Percentiles rank a stretch among this genome's conserved stretches.
Evolutionary conservation across 1,140 invertebrate genomes (phyloP).

Genomic region (Dendrolimus punctatus): DNA sequence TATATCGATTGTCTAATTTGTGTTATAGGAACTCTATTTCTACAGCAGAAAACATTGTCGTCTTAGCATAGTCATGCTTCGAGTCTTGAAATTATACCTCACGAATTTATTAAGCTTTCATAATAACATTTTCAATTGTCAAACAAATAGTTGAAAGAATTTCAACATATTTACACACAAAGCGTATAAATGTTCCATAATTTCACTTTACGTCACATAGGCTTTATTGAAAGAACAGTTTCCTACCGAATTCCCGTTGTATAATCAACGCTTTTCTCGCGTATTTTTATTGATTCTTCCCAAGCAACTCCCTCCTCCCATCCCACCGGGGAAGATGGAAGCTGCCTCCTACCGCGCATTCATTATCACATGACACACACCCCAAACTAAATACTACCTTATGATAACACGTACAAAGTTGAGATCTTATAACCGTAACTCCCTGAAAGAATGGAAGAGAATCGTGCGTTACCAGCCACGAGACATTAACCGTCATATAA

Average conservation of each 20-base stretch:
- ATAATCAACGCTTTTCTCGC: slow-evolving; percentile 69
- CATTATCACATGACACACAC: slow-evolving; percentile 67
- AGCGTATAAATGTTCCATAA: slow-evolving; percentile 15
- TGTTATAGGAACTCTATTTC: too few relatives aligned
- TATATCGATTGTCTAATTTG: too few relatives aligned
- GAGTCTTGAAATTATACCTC: too few relatives aligned
- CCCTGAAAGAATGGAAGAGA: slow-evolving; percentile 56
- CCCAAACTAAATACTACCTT: slow-evolving; percentile 43
- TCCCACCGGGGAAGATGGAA: slow-evolving; percentile 53
- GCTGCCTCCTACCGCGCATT: slow-evolving; percentile 69
- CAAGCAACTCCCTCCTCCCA: slow-evolving; percentile 35
- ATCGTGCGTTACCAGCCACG: slow-evolving; percentile 67
- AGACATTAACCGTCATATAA: slow-evolving; percentile 72
- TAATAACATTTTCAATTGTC: too few relatives aligned
- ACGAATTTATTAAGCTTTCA: too few relatives aligned
- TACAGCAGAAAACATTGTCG: too few relatives aligned
- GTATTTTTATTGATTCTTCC: slow-evolving; percentile 70
- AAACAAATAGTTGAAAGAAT: too few relatives aligned
- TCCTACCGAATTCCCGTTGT: slow-evolving; percentile 56
- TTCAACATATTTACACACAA: too few relatives aligned
- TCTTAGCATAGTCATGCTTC: too few relatives aligned
- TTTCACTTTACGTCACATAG: slow-evolving; percentile 21
- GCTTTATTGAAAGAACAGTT: slow-evolving; percentile 51
- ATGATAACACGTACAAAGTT: slow-evolving; percentile 32
- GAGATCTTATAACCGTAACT: slow-evolving; percentile 14